Percentiles rank a stretch among this genome's conserved stretches.
Evolutionary conservation across 2,888 invertebrate genomes (phyloP).

Genomic region (Nomada ferruginata): DNA sequence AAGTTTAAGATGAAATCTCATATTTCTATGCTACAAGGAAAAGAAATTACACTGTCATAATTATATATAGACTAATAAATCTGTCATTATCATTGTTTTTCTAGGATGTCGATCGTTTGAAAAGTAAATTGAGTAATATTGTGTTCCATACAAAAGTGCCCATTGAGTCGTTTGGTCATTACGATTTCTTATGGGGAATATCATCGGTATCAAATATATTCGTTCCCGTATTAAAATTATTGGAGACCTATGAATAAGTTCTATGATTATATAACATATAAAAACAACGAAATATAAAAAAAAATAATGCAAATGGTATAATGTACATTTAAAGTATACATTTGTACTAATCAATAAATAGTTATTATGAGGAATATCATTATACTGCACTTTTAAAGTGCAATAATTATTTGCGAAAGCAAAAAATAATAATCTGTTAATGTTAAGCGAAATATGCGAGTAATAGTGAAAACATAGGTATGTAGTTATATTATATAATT

Average conservation of each 20-base stretch:
- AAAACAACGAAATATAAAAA: no score
- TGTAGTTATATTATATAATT: no score
- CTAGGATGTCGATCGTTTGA: slow-evolving; percentile 54
- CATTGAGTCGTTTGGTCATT: slow-evolving; percentile 76
- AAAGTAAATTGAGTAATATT: slow-evolving; percentile 63
- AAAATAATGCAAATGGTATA: neutral
- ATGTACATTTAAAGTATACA: no score
- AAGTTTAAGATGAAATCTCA: neutral
- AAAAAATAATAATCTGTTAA: no score
- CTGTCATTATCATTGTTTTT: slow-evolving; percentile 14
- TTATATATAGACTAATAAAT: neutral
- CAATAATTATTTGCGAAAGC: no score
- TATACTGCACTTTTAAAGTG: no score
- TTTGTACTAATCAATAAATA: no score
- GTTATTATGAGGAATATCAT: no score
- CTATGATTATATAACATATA: neutral
- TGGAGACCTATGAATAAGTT: slow-evolving; percentile 55
- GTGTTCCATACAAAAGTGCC: slow-evolving; percentile 74
- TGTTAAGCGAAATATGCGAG: no score
- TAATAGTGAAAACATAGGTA: no score
- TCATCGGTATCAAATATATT: slow-evolving; percentile 75
- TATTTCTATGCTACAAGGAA: neutral
- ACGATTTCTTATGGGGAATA: slow-evolving; percentile 81
- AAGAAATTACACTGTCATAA: neutral
- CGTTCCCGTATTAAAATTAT: slow-evolving; percentile 72